These are phyloP conservation scores for Galeopsomyia nigrocyanea DNA, from an alignment of 2,888 invertebrate species.

Conservation along the genomic window DNA sequence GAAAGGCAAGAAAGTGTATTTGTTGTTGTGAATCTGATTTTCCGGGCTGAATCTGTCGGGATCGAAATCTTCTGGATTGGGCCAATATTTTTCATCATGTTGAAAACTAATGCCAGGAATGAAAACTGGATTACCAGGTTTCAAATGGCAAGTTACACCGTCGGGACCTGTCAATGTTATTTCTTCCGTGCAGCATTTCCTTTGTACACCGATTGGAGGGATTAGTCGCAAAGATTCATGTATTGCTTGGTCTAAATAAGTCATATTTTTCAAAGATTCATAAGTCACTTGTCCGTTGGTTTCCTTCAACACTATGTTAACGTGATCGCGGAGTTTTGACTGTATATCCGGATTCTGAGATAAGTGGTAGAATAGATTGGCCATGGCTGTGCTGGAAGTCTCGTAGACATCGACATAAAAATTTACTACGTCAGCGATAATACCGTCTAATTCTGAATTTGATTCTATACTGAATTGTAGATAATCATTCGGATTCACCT, in stretches of 20 bases:
- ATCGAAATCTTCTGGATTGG: conserved; percentile 9
- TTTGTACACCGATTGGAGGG: conserved; percentile 38
- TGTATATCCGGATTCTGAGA: conserved; percentile 69
- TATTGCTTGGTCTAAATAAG: conserved; percentile 71
- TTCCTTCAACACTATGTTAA: conserved; percentile 60
- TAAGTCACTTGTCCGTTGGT: conserved; percentile 61
- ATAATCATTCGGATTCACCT: conserved; percentile 67
- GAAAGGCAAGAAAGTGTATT: conserved; percentile 54
- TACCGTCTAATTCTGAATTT: not conserved
- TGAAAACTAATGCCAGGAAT: conserved; percentile 41
- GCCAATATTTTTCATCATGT: conserved; percentile 5
- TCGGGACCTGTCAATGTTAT: conserved; percentile 50
- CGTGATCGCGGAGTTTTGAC: conserved; percentile 68
- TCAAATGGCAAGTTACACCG: conserved; percentile 50
- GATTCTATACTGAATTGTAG: conserved; percentile 68
- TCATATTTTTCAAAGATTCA: conserved; percentile 70
- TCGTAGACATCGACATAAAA: conserved; percentile 72
- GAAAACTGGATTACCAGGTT: conserved; percentile 46
- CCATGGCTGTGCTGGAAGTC: conserved; percentile 69
- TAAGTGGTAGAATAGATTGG: conserved; percentile 68
- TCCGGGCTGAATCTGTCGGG: conserved; percentile 17
- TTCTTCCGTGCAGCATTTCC: conserved; percentile 49
- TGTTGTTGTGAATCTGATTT: conserved; percentile 47
- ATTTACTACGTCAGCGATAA: conserved; percentile 64
- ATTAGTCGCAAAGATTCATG: conserved; percentile 54